A percentile compares a stretch with the other conserved stretches of the same genome.
Conservation (phyloP, 2,797 vertebrate genomes). For the Pipistrellus pipistrellus region DNA sequence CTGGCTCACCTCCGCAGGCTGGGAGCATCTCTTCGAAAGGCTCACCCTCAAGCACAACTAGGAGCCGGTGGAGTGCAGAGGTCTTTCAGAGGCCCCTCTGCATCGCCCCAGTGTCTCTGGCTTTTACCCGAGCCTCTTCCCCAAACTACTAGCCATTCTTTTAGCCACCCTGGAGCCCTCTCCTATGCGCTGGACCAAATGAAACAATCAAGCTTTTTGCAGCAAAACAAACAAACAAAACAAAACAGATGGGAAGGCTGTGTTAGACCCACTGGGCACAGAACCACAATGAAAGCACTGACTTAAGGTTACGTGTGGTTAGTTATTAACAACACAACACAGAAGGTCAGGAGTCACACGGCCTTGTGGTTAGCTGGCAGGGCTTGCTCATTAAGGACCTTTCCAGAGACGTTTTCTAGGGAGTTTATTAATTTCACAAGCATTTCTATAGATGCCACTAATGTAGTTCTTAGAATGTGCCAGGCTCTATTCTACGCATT, state of each 20-base stretch:
- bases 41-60: no score
- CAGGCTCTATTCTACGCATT: neutral
- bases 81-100: no score
- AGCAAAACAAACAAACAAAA: no score
- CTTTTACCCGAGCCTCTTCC: no score
- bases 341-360: neutral
- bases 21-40: no score
- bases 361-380: neutral
- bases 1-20: no score
- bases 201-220: no score
- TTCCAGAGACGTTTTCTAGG: neutral
- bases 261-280: neutral
- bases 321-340: neutral
- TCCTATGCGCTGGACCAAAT: no score
- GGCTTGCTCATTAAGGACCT: neutral
- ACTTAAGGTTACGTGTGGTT: rapidly evolving
- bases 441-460: neutral
- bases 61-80: no score
- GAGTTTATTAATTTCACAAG: neutral
- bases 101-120: no score
- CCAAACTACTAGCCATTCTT: no score
- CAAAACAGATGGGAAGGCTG: neutral
- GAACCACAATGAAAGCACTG: neutral
- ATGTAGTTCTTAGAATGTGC: neutral
- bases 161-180: no score